Evolutionary conservation across 2,888 invertebrate species (phyloP).

Genomic region (Dicranocentrus wangi): DNA sequence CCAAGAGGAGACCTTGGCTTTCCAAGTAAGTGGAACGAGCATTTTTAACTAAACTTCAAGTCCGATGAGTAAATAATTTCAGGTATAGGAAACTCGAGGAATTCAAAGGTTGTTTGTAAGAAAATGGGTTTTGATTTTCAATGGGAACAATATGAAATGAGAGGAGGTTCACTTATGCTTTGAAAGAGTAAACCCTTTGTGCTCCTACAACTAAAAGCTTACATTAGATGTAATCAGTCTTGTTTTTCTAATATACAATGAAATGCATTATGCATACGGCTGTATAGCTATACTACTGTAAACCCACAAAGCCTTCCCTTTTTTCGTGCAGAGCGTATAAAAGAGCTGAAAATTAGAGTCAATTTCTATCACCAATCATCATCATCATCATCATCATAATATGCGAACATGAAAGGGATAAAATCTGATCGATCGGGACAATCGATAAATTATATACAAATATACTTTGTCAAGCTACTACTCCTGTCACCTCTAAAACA

Average conservation of each 20-base stretch:
- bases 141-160: too few species aligned
- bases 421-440: conserved; percentile 40
- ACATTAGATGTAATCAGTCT: too few species aligned
- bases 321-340: not conserved
- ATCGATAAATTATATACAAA: conserved; percentile 47
- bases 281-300: not conserved
- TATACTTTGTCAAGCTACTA: conserved; percentile 9
- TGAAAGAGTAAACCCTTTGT: too few species aligned
- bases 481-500: conserved; percentile 31
- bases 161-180: too few species aligned
- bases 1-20: conserved; percentile 5
- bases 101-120: too few species aligned
- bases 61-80: not conserved
- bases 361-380: not conserved
- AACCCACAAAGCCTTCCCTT: too few species aligned
- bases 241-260: not conserved
- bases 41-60: not conserved
- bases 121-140: too few species aligned
- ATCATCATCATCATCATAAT: not conserved
- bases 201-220: too few species aligned
- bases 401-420: conserved; percentile 29
- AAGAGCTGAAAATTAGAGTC: not conserved
- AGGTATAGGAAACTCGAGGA: not conserved
- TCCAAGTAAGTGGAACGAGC: not conserved
- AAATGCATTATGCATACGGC: not conserved